A percentile compares a stretch with the other conserved stretches of the same genome.
These are phyloP conservation scores for Propithecus perrieri DNA, from an alignment of 2,797 vertebrate species.

Conservation along the genomic window DNA sequence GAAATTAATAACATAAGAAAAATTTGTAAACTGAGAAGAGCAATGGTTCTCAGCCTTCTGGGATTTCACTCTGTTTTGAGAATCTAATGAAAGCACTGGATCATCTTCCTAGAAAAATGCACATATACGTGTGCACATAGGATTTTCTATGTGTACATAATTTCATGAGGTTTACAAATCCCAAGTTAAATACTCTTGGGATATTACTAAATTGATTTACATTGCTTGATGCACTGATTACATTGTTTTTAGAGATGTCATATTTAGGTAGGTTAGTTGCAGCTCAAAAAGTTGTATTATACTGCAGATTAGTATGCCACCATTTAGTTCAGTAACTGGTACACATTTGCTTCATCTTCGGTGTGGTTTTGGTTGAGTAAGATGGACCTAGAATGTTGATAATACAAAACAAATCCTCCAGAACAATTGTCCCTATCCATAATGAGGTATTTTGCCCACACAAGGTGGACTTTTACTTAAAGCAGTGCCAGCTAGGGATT, in stretches of 20 bases:
- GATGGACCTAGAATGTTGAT: not conserved
- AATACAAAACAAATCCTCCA: not conserved
- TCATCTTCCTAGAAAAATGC: slow-evolving; percentile 2
- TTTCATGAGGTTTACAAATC: not conserved
- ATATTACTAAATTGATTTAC: not conserved
- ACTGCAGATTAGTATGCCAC: not conserved
- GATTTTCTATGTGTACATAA: not conserved
- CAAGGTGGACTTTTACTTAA: not conserved
- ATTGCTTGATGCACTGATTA: not conserved
- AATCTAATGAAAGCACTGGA: not conserved
- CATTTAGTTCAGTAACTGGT: not conserved
- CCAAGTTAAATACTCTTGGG: not conserved
- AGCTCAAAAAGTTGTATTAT: slow-evolving; percentile 26
- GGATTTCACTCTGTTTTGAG: not conserved
- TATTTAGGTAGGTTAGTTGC: slow-evolving; percentile 40
- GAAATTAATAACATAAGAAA: not conserved
- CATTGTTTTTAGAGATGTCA: not conserved
- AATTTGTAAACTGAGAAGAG: slow-evolving; percentile 19
- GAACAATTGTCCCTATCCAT: not conserved
- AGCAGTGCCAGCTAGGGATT: not conserved
- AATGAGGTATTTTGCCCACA: not conserved
- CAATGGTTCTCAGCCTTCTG: not conserved
- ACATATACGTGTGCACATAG: not conserved
- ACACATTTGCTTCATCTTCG: not conserved
- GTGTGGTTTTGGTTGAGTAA: not conserved